Evolutionary conservation across 2,888 invertebrate species (phyloP), one percentile per base, ranked within the genome.

Genomic region (Drosophila leonis): DNA sequence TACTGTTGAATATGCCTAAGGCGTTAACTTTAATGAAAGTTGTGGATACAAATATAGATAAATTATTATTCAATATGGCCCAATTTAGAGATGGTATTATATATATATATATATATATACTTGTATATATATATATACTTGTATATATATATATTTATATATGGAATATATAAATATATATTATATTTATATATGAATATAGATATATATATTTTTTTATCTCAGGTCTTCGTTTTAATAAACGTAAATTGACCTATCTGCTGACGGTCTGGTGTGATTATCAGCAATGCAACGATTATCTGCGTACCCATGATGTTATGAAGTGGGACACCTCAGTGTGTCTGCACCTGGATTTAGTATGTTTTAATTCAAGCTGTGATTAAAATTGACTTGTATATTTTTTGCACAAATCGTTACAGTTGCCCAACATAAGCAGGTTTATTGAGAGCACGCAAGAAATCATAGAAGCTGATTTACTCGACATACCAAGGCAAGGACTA

Each of bases 1-100:
- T 97, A 91, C 96, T 97, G 52, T 93, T 94, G 59, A 95, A 95
- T 67, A 93, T 98, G 82, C 95, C 95, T 66, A 93, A 93, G 48
- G 95, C 97, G 77, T 94, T 94, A 85, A 90, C 88, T 1, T 95
- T 96, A 91, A 94, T 97, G 74, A 93, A 93, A 55, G 92, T 93
- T 74, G 95, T 97, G 93, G 95, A 95, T 33, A 49, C 31, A 10
- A 20, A 18, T 15, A 29, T n/a, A 29, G 6, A 29, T 0, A 10
- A 9, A 29, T 29, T 48, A n/a, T 1, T 5, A 29, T 48, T 48
- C 29, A 29, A 48, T 10, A n/a, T n/a, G 2, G 27, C 48, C 2
- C 29, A 29, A 10, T 48, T n/a, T 29, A 48, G 48, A 48, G 48
- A 48, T 29, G 48, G 48, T 48, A 48, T 48, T 29, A 48, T 5